Conservation (phyloP, 2,888 invertebrate genomes). For the Ecliptopera silaceata region DNA sequence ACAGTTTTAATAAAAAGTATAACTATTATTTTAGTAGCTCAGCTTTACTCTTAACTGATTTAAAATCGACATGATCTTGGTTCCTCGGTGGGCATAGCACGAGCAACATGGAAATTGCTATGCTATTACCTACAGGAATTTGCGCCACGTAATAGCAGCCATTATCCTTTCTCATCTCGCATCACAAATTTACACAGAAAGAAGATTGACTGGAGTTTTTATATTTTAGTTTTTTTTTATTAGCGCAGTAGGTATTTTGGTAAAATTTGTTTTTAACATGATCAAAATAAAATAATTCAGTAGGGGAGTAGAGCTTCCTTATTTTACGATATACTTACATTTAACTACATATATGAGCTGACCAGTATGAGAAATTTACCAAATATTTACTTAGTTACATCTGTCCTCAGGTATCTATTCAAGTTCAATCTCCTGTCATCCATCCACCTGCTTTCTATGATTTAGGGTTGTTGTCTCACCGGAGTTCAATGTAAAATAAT, state of each 20-base stretch:
- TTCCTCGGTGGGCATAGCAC: constrained; percentile 28
- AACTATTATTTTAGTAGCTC: not conserved
- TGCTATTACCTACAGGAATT: constrained; percentile 55
- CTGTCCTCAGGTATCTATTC: no score
- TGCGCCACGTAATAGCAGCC: constrained; percentile 54
- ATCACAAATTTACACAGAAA: constrained; percentile 5
- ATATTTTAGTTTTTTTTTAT: no score
- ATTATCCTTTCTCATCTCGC: constrained; percentile 51
- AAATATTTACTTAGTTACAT: no score
- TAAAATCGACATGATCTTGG: constrained; percentile 19
- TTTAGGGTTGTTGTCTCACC: not conserved
- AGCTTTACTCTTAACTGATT: not conserved
- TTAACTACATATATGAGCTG: no score
- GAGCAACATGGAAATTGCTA: constrained; percentile 51
- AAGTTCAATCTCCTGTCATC: no score
- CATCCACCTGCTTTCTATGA: constrained; percentile 2
- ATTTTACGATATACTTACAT: no score
- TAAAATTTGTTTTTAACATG: no score
- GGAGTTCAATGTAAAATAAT: constrained; percentile 38
- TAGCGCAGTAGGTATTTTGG: no score
- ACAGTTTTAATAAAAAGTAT: no score
- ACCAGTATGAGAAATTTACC: no score
- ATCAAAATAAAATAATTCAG: no score
- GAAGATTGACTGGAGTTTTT: not conserved
- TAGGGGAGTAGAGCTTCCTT: no score